These are phyloP conservation scores for Epizoanthus illoricatus DNA, from an alignment of 92 coral and sea anemone species.

Conservation along the genomic window DNA sequence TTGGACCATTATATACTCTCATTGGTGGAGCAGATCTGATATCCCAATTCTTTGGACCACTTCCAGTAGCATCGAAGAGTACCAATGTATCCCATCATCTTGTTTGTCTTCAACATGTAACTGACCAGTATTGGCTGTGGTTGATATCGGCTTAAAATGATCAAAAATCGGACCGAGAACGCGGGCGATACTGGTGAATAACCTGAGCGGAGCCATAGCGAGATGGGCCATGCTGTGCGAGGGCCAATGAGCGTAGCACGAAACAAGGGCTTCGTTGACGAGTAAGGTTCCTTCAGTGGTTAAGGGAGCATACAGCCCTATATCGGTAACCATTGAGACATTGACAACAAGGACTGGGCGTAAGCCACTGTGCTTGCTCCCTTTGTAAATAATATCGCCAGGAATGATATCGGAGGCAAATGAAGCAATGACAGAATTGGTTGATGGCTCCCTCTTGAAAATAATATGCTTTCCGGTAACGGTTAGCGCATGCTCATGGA, in stretches of 20 bases:
- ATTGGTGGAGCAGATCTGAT: conserved; percentile 9
- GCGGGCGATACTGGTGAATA: background rate
- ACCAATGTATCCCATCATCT: conserved; percentile 27
- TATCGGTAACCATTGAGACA: conserved; percentile 22
- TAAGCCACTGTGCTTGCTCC: background rate
- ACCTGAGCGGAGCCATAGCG: conserved; percentile 31
- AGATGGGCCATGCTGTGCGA: conserved; percentile 29
- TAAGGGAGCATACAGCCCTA: conserved; percentile 33
- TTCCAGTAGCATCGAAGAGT: background rate
- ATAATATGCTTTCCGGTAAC: conserved; percentile 25
- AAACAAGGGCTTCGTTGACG: conserved; percentile 23
- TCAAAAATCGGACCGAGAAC: conserved; percentile 24
- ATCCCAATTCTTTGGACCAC: background rate
- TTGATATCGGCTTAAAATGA: background rate
- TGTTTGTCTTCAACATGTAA: background rate
- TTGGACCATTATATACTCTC: background rate
- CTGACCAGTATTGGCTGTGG: background rate
- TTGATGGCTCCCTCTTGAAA: conserved; percentile 9
- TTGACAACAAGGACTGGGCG: background rate
- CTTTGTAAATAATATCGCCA: conserved; percentile 15
- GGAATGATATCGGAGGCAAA: conserved; percentile 25
- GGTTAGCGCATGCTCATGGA: background rate
- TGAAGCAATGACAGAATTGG: conserved; percentile 13
- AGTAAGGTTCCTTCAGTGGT: conserved; percentile 35
- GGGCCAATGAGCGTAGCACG: conserved; percentile 43